Conservation (phyloP, 2,797 vertebrate genomes). For the Rhynchonycteris naso region DNA sequence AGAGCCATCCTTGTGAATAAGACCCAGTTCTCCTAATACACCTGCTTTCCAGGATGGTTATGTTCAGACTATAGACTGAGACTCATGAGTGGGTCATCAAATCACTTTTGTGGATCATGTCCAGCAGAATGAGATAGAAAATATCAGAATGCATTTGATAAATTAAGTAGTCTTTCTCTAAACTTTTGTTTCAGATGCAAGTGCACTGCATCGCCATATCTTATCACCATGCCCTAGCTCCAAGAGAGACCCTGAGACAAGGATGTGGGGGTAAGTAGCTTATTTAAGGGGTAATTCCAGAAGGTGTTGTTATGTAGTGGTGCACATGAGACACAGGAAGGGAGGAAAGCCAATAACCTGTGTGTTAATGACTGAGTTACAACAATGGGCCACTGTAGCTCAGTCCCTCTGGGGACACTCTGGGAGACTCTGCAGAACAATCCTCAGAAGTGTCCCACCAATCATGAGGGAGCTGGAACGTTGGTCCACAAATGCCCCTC, state of each 20-base stretch:
- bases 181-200: background rate
- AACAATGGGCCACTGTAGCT: background rate
- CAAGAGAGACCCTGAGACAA: background rate
- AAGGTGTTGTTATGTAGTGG: background rate
- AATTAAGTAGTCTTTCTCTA: background rate
- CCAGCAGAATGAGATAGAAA: background rate
- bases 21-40: background rate
- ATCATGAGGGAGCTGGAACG: accelerated
- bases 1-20: background rate
- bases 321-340: background rate
- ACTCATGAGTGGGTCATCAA: background rate
- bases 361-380: no score
- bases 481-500: background rate
- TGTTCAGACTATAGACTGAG: background rate
- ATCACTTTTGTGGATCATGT: background rate
- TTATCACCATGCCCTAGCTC: background rate
- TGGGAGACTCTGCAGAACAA: background rate
- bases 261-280: background rate
- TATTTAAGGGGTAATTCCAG: background rate
- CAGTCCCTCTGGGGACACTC: background rate
- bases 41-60: background rate
- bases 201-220: background rate
- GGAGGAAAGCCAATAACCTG: background rate
- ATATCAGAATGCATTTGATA: background rate
- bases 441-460: background rate